Evolutionary conservation across 2,113 vertebrate genomes (phyloP).

Genomic region (Gila orcuttii): DNA sequence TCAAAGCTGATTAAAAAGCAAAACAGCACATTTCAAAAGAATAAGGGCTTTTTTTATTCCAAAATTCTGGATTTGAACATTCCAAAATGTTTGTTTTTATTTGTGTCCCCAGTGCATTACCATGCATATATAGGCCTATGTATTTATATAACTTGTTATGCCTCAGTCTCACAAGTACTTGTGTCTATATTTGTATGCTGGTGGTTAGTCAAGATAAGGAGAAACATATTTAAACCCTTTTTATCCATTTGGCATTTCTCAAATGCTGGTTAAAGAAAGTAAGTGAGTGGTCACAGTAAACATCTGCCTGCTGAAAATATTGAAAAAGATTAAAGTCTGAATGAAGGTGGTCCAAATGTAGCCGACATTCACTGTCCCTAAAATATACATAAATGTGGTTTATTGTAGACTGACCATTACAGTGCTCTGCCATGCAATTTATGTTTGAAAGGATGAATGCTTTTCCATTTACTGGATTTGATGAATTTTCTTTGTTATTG

Average conservation of each 20-base stretch:
- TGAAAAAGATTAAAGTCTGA: background rate
- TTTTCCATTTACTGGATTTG: background rate
- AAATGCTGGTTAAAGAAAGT: background rate
- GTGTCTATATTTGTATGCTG: background rate
- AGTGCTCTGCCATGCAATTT: slow-evolving; percentile 8
- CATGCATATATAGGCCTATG: too few relatives aligned
- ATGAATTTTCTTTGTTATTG: slow-evolving; percentile 1
- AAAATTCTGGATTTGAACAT: too few relatives aligned
- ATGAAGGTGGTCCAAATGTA: background rate
- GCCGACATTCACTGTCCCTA: background rate
- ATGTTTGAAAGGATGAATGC: slow-evolving; percentile 7
- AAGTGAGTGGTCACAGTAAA: background rate
- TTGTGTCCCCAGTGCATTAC: too few relatives aligned
- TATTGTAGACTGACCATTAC: background rate
- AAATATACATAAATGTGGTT: slow-evolving; percentile 10
- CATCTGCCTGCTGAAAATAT: background rate
- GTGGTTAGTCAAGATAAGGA: background rate
- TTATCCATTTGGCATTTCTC: slow-evolving; percentile 24
- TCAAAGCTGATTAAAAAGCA: too few relatives aligned
- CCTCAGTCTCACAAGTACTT: background rate
- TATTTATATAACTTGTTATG: too few relatives aligned
- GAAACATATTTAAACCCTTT: background rate
- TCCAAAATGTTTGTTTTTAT: too few relatives aligned
- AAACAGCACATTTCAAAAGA: too few relatives aligned
- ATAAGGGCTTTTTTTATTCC: too few relatives aligned